A percentile compares a stretch with the other conserved stretches of the same genome.
These are phyloP conservation scores for Leucophenga maculata DNA, from an alignment of 2,888 invertebrate species.

Conservation along the genomic window DNA sequence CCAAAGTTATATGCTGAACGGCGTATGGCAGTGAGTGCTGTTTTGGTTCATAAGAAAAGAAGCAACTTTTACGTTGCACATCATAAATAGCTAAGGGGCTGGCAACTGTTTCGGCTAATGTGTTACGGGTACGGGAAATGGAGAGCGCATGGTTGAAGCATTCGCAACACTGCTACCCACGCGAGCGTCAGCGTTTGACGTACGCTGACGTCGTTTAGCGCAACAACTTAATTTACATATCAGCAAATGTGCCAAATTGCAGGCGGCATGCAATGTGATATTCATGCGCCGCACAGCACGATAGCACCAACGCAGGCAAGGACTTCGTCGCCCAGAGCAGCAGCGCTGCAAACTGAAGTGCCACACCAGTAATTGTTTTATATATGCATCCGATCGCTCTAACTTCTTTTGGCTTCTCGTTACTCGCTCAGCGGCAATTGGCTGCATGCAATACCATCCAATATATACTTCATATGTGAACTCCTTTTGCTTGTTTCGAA, in stretches of 20 bases:
- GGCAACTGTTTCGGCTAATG: conserved; percentile 23
- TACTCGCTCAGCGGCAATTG: background rate
- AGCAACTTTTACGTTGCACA: conserved; percentile 24
- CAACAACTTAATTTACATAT: conserved; percentile 71
- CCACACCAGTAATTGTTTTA: conserved; percentile 24
- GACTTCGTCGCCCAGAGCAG: background rate
- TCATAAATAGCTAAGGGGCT: conserved; percentile 22
- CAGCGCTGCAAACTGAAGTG: conserved; percentile 6
- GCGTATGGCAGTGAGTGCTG: background rate
- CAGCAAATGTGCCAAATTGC: conserved; percentile 68
- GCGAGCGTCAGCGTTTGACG: conserved; percentile 16
- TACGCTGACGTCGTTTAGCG: conserved; percentile 63
- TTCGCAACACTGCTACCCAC: conserved; percentile 41
- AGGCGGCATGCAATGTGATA: conserved; percentile 66
- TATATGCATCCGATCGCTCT: background rate
- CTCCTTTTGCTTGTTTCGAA: too few species aligned
- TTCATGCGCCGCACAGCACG: background rate
- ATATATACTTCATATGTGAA: too few species aligned
- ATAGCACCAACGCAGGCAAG: conserved; percentile 24
- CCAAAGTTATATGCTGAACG: background rate
- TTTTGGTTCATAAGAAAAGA: conserved; percentile 16
- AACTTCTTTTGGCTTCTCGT: background rate
- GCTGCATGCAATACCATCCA: conserved; percentile 6
- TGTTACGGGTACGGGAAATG: conserved; percentile 13
- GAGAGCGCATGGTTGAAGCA: conserved; percentile 1